Conservation (phyloP, 2,888 invertebrate species). For the Brachyopa scutellaris region DNA sequence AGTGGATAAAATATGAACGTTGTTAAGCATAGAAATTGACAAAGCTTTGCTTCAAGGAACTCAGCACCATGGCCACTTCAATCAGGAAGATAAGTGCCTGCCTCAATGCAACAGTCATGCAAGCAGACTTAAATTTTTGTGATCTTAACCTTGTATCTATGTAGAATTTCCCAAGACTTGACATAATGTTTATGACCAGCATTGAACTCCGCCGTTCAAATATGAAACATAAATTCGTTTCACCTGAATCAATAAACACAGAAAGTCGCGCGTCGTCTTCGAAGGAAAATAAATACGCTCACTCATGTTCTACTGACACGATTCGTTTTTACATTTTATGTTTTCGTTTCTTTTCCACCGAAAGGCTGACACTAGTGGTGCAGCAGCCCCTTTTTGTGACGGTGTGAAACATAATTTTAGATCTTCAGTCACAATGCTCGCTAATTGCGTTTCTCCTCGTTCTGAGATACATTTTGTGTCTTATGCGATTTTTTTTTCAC, state of each 20-base stretch:
- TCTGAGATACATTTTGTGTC: constrained; percentile 27
- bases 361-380: constrained; percentile 24
- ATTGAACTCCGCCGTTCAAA: constrained; percentile 13
- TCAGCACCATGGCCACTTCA: too few relatives aligned
- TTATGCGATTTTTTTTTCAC: constrained; percentile 16
- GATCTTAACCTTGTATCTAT: constrained; percentile 36
- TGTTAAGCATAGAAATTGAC: too few relatives aligned
- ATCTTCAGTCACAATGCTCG: constrained; percentile 60
- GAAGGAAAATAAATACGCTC: neutral
- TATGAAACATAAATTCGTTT: neutral
- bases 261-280: neutral
- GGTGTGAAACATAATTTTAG: constrained; percentile 35
- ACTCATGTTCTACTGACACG: constrained; percentile 35
- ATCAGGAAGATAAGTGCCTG: neutral
- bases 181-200: neutral
- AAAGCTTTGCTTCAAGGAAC: too few relatives aligned
- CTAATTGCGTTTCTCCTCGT: constrained; percentile 56
- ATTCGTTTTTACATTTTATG: too few relatives aligned
- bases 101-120: neutral
- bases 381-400: neutral
- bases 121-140: neutral
- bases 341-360: too few relatives aligned
- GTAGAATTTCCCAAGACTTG: neutral
- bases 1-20: too few relatives aligned
- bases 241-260: constrained; percentile 27